phyloP scores from a whole-genome alignment of 1,140 invertebrate genomes.

The Nasonia longicornis region DNA sequence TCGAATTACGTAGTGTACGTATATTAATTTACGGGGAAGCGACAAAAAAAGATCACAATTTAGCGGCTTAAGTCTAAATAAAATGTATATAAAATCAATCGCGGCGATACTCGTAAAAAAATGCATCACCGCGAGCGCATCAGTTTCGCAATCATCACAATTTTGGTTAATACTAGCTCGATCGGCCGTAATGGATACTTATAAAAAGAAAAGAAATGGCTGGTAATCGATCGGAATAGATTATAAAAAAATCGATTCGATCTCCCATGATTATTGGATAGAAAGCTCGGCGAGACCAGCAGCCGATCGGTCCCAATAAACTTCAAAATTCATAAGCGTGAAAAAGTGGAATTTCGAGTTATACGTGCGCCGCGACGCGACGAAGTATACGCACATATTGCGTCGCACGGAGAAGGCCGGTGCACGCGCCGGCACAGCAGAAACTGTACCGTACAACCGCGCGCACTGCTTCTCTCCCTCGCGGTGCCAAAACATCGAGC shows the following conservation, averaged over 20 bases:
- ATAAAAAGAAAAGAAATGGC: too few species aligned
- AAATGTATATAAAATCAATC: background rate
- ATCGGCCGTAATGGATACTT: background rate
- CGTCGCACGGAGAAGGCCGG: background rate
- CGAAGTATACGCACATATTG: too few species aligned
- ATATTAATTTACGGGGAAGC: background rate
- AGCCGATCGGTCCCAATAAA: too few species aligned
- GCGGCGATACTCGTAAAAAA: background rate
- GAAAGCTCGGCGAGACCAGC: background rate
- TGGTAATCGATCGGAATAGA: background rate
- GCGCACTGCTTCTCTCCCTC: background rate
- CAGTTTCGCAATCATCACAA: background rate
- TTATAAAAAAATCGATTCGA: too few species aligned
- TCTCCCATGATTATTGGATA: background rate
- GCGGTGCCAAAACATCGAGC: background rate
- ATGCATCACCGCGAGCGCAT: background rate
- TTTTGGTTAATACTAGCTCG: constrained; percentile 1
- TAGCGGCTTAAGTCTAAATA: background rate
- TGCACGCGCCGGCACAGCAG: background rate
- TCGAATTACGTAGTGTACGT: background rate
- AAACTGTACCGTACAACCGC: background rate
- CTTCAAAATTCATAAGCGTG: background rate
- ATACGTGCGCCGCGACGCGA: too few species aligned
- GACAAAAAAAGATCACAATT: background rate
- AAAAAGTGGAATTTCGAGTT: background rate